Conservation (phyloP, 2,797 vertebrate species). For the Parauchenoglanis ngamensis region DNA sequence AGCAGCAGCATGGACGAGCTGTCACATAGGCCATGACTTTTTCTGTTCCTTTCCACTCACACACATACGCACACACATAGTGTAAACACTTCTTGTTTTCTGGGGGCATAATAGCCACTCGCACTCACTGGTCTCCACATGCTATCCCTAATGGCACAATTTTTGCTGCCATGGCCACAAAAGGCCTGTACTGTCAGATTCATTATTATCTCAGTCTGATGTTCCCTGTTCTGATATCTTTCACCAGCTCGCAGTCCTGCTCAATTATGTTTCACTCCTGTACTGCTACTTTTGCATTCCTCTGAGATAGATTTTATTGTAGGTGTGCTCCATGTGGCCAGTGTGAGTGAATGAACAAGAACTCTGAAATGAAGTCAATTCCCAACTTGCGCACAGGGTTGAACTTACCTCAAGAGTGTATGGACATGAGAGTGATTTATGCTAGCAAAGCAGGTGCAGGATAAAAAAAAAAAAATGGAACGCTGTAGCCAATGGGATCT, state of each 20-base stretch:
- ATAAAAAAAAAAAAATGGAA: background rate
- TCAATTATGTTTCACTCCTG: conserved; percentile 40
- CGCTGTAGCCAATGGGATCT: conserved; percentile 1
- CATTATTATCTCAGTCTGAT: conserved; percentile 73
- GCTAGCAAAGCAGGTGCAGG: conserved; percentile 1
- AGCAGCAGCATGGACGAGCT: conserved; percentile 12
- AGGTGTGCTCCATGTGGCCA: conserved; percentile 76
- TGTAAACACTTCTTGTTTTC: conserved; percentile 43
- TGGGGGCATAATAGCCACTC: conserved; percentile 56
- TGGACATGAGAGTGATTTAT: conserved; percentile 56
- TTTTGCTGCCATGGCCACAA: conserved; percentile 53
- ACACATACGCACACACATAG: conserved; percentile 14
- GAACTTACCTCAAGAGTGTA: conserved; percentile 35
- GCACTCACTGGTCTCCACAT: conserved; percentile 50
- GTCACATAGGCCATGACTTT: conserved; percentile 24
- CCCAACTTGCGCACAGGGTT: background rate
- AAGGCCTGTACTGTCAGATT: conserved; percentile 56
- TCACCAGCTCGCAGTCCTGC: conserved; percentile 34
- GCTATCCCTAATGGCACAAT: conserved; percentile 55
- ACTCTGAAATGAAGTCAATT: conserved; percentile 58
- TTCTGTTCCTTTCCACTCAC: background rate
- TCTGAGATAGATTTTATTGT: conserved; percentile 72
- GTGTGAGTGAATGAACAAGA: conserved; percentile 61
- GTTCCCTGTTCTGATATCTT: conserved; percentile 62
- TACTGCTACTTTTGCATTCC: conserved; percentile 43